These are phyloP conservation scores for Eudasyphora cyanicolor DNA, from an alignment of 2,888 invertebrate genomes.

Conservation along the genomic window DNA sequence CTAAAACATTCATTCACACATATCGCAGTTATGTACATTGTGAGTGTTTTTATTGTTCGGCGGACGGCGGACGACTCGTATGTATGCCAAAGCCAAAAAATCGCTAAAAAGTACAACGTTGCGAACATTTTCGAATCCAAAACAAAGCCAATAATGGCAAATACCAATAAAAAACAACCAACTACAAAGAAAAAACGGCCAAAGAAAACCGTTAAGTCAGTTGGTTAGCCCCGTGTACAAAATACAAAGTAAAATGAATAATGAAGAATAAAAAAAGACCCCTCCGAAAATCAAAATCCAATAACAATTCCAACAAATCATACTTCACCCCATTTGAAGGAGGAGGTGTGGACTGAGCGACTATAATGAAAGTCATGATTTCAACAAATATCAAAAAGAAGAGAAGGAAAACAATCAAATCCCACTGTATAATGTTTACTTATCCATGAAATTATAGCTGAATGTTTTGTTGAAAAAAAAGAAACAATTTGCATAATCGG, in stretches of 20 bases:
- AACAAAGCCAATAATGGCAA: not conserved
- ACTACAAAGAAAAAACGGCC: not conserved
- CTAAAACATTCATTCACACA: conserved; percentile 15
- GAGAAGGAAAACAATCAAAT: not conserved
- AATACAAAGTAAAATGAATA: not conserved
- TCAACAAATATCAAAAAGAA: not conserved
- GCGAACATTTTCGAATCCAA: not conserved
- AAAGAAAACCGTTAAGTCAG: conserved; percentile 19
- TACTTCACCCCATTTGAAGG: not conserved
- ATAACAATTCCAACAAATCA: not conserved
- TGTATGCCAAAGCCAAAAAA: conserved; percentile 7
- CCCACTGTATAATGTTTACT: conserved; percentile 15
- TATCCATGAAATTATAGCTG: conserved; percentile 39
- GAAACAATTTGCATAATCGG: not conserved
- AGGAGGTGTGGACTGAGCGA: too few species aligned
- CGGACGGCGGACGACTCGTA: not conserved
- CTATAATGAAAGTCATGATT: not conserved
- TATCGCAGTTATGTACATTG: not conserved
- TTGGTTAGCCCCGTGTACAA: not conserved
- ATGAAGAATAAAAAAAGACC: not conserved
- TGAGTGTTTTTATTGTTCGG: not conserved
- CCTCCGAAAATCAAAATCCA: not conserved
- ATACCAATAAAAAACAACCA: not conserved
- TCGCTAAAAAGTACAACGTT: not conserved
- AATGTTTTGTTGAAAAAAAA: not conserved